Evolutionary conservation across 2,113 vertebrate genomes (phyloP).

Genomic region (Poeciliopsis retropinna): DNA sequence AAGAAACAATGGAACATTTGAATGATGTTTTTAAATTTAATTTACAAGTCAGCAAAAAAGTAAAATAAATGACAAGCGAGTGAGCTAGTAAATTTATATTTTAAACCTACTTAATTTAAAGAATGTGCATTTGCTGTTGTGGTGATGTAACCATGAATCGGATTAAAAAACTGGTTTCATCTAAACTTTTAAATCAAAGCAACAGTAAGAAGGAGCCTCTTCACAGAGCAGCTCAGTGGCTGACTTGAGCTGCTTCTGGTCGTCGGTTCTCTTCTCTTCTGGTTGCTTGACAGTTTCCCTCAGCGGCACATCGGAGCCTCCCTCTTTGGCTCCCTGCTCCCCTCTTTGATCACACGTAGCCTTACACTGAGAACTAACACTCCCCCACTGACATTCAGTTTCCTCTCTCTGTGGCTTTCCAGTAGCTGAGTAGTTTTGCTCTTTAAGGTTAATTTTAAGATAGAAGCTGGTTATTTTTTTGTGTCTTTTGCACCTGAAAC

Average conservation of each 20-base stretch:
- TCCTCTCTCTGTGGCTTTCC: slow-evolving; percentile 1
- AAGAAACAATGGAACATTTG: neutral
- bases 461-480: neutral
- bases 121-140: neutral
- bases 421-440: slow-evolving; percentile 18
- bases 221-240: neutral
- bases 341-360: slow-evolving; percentile 43
- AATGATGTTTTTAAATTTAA: neutral
- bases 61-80: neutral
- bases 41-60: neutral
- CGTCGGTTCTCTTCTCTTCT: slow-evolving; percentile 6
- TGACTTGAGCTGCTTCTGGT: neutral
- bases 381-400: slow-evolving; percentile 20
- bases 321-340: slow-evolving; percentile 10
- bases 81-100: neutral
- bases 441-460: slow-evolving; percentile 26
- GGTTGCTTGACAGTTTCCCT: slow-evolving; percentile 27
- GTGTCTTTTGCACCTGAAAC: neutral
- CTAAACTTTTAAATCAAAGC: neutral
- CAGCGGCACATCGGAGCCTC: slow-evolving; percentile 23
- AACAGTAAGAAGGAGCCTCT: neutral
- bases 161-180: neutral
- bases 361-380: slow-evolving; percentile 19
- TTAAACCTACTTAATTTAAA: neutral
- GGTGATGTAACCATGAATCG: neutral